phyloP scores from a whole-genome alignment of 2,797 vertebrate genomes.

The Pseudopleuronectes americanus region DNA sequence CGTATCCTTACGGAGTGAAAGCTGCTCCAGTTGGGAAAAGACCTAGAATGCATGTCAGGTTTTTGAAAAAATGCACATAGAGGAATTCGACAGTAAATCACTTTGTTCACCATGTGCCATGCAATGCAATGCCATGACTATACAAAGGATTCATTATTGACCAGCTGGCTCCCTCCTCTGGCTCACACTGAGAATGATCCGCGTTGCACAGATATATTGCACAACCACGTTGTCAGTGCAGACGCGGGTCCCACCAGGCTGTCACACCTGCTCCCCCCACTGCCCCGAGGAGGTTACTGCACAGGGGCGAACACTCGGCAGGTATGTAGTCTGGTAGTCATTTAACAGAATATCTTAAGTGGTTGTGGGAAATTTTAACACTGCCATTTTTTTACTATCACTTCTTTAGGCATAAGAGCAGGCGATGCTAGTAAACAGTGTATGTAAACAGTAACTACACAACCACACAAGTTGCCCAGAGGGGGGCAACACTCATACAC shows the following conservation, averaged over 20 bases:
- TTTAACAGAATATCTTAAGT: neutral
- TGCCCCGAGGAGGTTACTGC: constrained; percentile 45
- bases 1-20: constrained; percentile 29
- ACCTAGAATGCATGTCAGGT: neutral
- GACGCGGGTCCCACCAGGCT: constrained; percentile 37
- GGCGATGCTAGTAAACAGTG: too few species aligned
- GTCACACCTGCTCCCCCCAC: constrained; percentile 60
- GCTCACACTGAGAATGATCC: constrained; percentile 54
- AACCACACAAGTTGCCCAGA: too few species aligned
- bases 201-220: constrained; percentile 53
- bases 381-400: neutral
- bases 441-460: too few species aligned
- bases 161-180: constrained; percentile 79
- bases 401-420: too few species aligned
- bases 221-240: constrained; percentile 63
- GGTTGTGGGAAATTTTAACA: neutral
- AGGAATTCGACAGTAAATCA: constrained; percentile 62
- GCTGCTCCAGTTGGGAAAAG: neutral
- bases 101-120: constrained; percentile 73
- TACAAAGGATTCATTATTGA: constrained; percentile 73
- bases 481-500: too few species aligned
- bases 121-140: constrained; percentile 56
- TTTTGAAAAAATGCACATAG: constrained; percentile 17
- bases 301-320: neutral
- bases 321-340: neutral